Conservation (phyloP, 2,113 vertebrate genomes). For the Pungitius pungitius region DNA sequence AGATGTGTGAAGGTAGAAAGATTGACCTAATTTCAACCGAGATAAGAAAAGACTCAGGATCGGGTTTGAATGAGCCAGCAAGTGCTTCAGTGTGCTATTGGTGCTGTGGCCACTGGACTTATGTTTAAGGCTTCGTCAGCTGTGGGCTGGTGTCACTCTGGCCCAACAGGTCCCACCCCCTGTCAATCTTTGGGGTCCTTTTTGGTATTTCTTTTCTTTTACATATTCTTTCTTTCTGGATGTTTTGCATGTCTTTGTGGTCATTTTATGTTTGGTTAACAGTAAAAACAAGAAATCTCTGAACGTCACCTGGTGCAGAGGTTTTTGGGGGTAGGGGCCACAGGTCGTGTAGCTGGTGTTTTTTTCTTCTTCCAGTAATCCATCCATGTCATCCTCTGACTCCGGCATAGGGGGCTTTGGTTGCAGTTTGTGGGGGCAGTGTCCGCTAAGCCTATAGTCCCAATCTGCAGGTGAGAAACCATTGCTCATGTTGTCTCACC, state of each 20-base stretch:
- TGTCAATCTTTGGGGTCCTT: neutral
- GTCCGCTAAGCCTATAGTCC: conserved; percentile 2
- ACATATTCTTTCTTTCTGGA: neutral
- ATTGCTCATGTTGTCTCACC: conserved; percentile 17
- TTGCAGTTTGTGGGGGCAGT: neutral
- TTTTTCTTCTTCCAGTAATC: neutral
- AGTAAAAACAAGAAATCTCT: neutral
- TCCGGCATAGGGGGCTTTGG: neutral
- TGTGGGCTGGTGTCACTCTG: conserved; percentile 24
- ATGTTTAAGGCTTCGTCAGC: conserved; percentile 34
- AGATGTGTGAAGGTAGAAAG: conserved; percentile 1
- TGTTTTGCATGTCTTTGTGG: neutral
- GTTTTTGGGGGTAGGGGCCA: neutral
- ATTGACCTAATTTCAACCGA: conserved; percentile 36
- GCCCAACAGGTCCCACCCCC: conserved; percentile 53
- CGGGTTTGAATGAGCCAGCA: conserved; percentile 9
- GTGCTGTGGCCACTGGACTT: neutral
- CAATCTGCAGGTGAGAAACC: conserved; percentile 13
- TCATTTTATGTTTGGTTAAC: neutral
- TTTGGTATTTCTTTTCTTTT: neutral
- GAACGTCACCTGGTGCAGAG: neutral
- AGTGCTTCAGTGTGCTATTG: conserved; percentile 1
- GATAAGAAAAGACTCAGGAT: conserved; percentile 10
- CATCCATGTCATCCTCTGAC: neutral
- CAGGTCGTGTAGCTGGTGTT: neutral